Percentiles rank a stretch among this genome's conserved stretches.
These are phyloP conservation scores for Nipponia nippon DNA, from an alignment of 2,113 vertebrate species.

Conservation along the genomic window DNA sequence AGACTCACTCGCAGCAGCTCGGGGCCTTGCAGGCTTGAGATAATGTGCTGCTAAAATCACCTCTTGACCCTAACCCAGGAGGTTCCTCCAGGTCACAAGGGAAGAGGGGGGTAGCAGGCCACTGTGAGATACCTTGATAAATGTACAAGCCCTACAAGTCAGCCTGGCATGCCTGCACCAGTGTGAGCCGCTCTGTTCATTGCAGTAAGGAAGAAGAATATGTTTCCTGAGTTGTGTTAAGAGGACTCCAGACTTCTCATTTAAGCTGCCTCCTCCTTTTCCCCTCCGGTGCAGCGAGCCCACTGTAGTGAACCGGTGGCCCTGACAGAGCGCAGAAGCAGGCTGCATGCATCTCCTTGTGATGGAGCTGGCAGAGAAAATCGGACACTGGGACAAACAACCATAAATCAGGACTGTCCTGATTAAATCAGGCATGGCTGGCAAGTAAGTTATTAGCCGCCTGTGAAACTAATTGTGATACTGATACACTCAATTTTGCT, in stretches of 20 bases:
- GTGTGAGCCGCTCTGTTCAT: neutral
- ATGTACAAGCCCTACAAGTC: neutral
- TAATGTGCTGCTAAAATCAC: slow-evolving; percentile 52
- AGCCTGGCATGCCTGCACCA: neutral
- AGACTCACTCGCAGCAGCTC: slow-evolving; percentile 39
- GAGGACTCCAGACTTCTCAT: slow-evolving; percentile 15
- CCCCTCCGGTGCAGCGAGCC: neutral
- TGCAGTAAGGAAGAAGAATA: neutral
- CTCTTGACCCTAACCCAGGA: slow-evolving; percentile 61
- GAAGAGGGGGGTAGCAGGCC: neutral
- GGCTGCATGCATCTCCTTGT: slow-evolving; percentile 35
- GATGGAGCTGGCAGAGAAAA: slow-evolving; percentile 45
- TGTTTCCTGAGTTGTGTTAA: neutral
- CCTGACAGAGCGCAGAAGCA: neutral
- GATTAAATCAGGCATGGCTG: slow-evolving; percentile 68
- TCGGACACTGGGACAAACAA: slow-evolving; percentile 65
- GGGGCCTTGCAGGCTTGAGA: slow-evolving; percentile 46
- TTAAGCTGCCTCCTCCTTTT: neutral
- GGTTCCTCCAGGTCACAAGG: slow-evolving; percentile 38
- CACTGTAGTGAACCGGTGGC: neutral
- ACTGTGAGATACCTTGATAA: slow-evolving; percentile 45
- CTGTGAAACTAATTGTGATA: slow-evolving; percentile 74
- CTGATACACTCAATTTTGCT: slow-evolving; percentile 65
- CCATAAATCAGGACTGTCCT: slow-evolving; percentile 65
- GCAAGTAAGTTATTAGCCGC: slow-evolving; percentile 73